Base-by-base conservation (phyloP, 92 coral and sea anemone species). In the Parazoanthus swiftii region DNA sequence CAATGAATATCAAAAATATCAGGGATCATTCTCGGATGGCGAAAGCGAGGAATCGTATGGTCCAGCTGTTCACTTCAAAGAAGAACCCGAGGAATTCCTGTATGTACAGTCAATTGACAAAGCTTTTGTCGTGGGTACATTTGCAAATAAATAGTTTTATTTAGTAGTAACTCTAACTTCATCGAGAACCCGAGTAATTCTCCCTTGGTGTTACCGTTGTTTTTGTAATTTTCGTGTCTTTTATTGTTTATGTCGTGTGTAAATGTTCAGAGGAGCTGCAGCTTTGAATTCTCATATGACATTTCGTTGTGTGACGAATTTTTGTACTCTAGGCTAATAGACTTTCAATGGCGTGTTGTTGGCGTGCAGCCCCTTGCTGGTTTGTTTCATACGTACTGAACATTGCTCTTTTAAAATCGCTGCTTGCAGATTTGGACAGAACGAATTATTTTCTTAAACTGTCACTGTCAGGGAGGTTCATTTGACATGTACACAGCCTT, bases 1-100 rank as follows among this genome's bases (percentile, higher is more conserved):
- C 82, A 84, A 95, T 93, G 94, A 89, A 82, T 89, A 93, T 80
- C 83, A 92, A 43, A 89, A 90, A 86, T 91, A 93, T 70, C 94
- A 95, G 66, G 91, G 90, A 74, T 90, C 88, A 77, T 93, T 82
- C 74, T 94, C 88, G 81, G 94, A 93, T 33, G 90, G 90, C 25
- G 91, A 91, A 67, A 85, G 91, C 38, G 98, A 94, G 29, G 91
- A 87, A 35, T 93, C 92, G 76, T 90, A 88, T 16, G 91, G 91
- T 23, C 92, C 88, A 77, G 84, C 85, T 86, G 91, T 91, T 58
- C 93, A 90, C 85, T 90, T 89, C 77, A 91, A 94, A 35, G 93
- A 90, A 38, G 91, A 87, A 51, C 90, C 89, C 58, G 91, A 87
- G 54, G 86, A 86, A 56, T 83, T 74, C 63, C 73, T 77, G 82